Percentiles rank a stretch among this genome's conserved stretches.
Evolutionary conservation across 2,113 vertebrate genomes (phyloP).

Genomic region (Chaetorhynchus papuensis): DNA sequence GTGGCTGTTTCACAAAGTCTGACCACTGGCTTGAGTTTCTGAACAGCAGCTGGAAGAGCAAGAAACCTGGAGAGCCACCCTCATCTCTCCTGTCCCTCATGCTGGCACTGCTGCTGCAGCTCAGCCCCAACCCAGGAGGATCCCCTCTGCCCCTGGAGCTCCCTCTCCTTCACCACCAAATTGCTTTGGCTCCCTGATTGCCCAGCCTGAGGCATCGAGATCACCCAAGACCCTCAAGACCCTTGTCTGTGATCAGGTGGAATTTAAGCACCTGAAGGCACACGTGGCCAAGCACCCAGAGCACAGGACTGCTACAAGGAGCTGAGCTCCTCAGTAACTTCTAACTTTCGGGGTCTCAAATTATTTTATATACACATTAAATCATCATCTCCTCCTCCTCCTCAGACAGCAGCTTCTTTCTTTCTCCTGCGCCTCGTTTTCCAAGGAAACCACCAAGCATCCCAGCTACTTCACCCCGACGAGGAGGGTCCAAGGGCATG

Average conservation of each 20-base stretch:
- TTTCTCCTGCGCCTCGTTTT: not conserved
- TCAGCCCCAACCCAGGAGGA: rapidly evolving
- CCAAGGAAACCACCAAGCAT: not conserved
- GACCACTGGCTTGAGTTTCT: not conserved
- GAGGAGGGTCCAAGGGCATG: not conserved
- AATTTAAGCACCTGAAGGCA: rapidly evolving
- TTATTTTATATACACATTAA: not conserved
- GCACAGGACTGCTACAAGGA: not conserved
- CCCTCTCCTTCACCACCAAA: not conserved
- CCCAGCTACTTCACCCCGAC: rapidly evolving
- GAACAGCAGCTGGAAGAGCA: not conserved
- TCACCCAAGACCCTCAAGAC: not conserved
- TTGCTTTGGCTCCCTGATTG: rapidly evolving
- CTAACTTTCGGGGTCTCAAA: not conserved
- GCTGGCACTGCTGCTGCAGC: not conserved
- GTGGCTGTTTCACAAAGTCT: not conserved
- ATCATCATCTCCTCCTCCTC: not conserved
- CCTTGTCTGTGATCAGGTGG: rapidly evolving
- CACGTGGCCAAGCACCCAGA: rapidly evolving
- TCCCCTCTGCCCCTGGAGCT: not conserved
- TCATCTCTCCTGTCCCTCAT: too few relatives aligned
- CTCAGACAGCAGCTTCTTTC: not conserved
- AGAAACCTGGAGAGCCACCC: not conserved
- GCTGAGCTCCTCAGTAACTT: not conserved
- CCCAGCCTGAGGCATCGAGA: rapidly evolving